phyloP scores from a whole-genome alignment of 2,113 vertebrate species.

The Equus quagga region DNA sequence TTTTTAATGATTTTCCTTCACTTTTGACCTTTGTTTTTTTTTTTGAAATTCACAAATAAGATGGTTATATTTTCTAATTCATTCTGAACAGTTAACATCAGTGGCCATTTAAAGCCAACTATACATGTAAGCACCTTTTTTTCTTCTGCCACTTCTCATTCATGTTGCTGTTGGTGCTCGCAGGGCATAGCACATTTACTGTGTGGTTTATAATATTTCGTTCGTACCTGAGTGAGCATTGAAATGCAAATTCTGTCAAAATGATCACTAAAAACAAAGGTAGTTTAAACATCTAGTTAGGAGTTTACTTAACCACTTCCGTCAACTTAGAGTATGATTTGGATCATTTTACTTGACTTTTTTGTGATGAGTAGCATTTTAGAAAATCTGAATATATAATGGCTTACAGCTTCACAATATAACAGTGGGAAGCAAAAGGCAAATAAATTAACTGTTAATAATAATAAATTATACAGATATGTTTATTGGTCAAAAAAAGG shows the following conservation, averaged over 20 bases:
- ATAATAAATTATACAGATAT: background rate
- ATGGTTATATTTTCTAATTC: background rate
- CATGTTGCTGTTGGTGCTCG: background rate
- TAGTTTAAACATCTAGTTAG: background rate
- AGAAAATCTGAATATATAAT: slow-evolving; percentile 49
- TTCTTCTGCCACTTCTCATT: background rate
- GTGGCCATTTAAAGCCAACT: background rate
- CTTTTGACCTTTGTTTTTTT: background rate
- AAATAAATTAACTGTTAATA: background rate
- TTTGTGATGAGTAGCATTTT: slow-evolving; percentile 39
- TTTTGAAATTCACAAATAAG: background rate
- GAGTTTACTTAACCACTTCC: slow-evolving; percentile 1
- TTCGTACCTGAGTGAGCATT: background rate
- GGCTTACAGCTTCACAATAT: background rate
- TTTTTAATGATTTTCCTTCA: background rate
- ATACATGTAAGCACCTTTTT: background rate
- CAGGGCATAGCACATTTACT: background rate
- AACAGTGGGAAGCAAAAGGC: background rate
- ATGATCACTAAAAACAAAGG: background rate
- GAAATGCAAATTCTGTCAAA: background rate
- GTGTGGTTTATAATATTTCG: background rate
- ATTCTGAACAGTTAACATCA: slow-evolving; percentile 10
- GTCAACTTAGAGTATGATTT: background rate
- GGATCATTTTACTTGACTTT: slow-evolving; percentile 21
- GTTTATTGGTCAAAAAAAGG: background rate